phyloP scores from a whole-genome alignment of 2,888 invertebrate genomes.

The Timema podura region DNA sequence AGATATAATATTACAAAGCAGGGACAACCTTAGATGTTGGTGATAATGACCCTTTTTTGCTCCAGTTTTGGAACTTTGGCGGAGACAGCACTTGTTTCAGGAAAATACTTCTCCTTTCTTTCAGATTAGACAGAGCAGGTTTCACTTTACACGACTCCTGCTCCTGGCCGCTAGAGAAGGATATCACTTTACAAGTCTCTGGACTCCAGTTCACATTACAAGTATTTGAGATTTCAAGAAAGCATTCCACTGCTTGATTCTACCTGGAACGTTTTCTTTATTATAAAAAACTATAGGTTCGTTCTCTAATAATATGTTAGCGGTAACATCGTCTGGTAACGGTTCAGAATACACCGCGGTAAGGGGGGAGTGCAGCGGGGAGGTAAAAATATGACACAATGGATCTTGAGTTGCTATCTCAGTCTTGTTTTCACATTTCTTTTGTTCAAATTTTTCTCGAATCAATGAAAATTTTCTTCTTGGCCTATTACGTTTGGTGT shows the following conservation, averaged over 20 bases:
- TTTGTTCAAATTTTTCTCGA: constrained; percentile 54
- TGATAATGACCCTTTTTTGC: constrained; percentile 39
- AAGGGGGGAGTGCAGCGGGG: constrained; percentile 2
- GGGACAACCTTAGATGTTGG: constrained; percentile 37
- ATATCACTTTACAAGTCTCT: constrained; percentile 17
- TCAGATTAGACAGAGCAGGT: constrained; percentile 41
- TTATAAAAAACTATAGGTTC: constrained; percentile 33
- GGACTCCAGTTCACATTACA: constrained; percentile 19
- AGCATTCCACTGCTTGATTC: constrained; percentile 34
- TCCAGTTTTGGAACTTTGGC: constrained; percentile 51
- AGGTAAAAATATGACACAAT: neutral
- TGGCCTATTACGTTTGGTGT: constrained; percentile 45
- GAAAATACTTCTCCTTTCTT: constrained; percentile 53
- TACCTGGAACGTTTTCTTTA: constrained; percentile 39
- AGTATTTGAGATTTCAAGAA: constrained; percentile 28
- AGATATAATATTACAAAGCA: constrained; percentile 19
- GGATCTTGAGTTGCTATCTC: neutral
- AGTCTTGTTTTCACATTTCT: constrained; percentile 7
- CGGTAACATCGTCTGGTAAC: constrained; percentile 14
- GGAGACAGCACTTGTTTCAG: constrained; percentile 57
- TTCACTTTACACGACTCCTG: constrained; percentile 11
- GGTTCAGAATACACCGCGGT: constrained; percentile 22
- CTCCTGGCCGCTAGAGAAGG: neutral
- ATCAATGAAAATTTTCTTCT: constrained; percentile 56
- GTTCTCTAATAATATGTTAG: constrained; percentile 16